Evolutionary conservation across 2,888 invertebrate genomes (phyloP).

Genomic region (Eulithis testata): DNA sequence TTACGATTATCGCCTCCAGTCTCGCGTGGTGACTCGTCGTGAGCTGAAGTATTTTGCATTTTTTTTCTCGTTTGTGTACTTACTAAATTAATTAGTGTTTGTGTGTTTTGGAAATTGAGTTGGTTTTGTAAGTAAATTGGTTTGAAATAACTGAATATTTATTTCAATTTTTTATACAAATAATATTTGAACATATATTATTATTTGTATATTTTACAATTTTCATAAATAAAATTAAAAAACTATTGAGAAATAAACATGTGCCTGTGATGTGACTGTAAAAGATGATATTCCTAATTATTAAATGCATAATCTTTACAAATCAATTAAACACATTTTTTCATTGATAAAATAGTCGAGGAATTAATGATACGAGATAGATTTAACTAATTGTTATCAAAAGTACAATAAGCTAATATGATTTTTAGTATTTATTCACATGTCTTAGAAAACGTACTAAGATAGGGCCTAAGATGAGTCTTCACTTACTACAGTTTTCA

Average conservation of each 20-base stretch:
- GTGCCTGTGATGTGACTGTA: not conserved
- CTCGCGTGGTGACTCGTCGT: conserved; percentile 56
- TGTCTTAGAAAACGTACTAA: no score
- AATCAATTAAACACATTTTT: not conserved
- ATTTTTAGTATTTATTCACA: no score
- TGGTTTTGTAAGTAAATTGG: conserved; percentile 36
- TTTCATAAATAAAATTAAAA: not conserved
- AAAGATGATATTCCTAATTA: not conserved
- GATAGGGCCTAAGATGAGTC: no score
- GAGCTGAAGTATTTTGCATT: conserved; percentile 51
- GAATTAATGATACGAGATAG: not conserved
- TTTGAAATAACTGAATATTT: not conserved
- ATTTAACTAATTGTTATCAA: not conserved
- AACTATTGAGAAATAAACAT: not conserved
- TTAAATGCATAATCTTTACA: not conserved
- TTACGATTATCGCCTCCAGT: conserved; percentile 68
- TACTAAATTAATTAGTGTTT: conserved; percentile 8
- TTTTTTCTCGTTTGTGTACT: not conserved
- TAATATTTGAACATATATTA: no score
- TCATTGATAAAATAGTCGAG: not conserved
- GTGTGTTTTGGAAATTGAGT: conserved; percentile 36
- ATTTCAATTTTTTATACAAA: not conserved
- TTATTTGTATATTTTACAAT: not conserved
- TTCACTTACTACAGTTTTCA: no score
- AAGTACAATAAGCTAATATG: not conserved